Base-by-base conservation (phyloP, 1,140 invertebrate species). In the Caenorhabditis remanei region DNA sequence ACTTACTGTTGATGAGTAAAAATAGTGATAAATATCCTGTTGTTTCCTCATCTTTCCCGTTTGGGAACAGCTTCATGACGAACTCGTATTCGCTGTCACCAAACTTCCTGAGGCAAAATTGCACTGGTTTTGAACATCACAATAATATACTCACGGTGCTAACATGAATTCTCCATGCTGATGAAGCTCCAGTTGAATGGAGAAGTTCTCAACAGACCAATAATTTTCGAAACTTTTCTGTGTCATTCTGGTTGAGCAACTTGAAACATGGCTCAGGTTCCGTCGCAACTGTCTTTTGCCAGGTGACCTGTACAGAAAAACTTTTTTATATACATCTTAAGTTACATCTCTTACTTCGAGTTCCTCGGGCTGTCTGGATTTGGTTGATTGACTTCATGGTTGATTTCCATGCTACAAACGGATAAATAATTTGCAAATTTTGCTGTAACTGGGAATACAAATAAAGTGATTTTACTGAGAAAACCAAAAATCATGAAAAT, bases 41-140 rank as follows among this genome's bases (percentile, higher is more conserved):
- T 55, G 88, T 89, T 48, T 89, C 88, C 16, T 89, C 87, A 40
- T 89, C 88, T 83, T 89, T 89, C 2, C 88, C 88, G 43, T 63
- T 65, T 19, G 88, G 88, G 48, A 88, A 89, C 16, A 89, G 67
- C 43, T 88, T 88, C 55, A 89, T 46, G 11, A 71, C 65, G 46
- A 89, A 89, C 32, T 88, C 58, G 46, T 89, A 84, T 9, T 85
- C 61, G 21, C 16, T 41, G 50, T 88, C 85, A 8, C 87, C 88
- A 48, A 89, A 89, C 41, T 63, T 58, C 11, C 85, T 87, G 75
- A 43, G 46, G 16, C n/a, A 21, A 24, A 79, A 6, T 11, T 53
- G 21, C 1, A 79, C 6, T 32, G 8, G 46, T 0, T 0, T 43
- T 46, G 24, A 11, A 32, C 46, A 24, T 79, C 0, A n/a, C 0